These are phyloP conservation scores for Gerosis bhagava DNA, from an alignment of 2,888 invertebrate genomes.

Conservation along the genomic window DNA sequence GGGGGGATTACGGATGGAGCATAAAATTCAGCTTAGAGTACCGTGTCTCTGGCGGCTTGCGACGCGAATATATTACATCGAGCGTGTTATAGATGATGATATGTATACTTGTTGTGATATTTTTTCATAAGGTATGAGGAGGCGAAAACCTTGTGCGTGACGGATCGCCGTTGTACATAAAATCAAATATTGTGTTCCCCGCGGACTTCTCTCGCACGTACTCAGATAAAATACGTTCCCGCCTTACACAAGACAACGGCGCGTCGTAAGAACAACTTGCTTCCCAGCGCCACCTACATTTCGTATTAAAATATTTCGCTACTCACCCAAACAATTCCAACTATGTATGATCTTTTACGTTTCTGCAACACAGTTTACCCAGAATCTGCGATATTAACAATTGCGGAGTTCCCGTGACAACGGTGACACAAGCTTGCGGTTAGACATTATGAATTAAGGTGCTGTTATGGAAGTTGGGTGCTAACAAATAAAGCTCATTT, in stretches of 20 bases:
- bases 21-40: constrained; percentile 26
- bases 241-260: constrained; percentile 22
- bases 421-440: constrained; percentile 25
- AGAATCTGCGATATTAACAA: constrained; percentile 7
- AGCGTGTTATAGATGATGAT: constrained; percentile 20
- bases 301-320: constrained; percentile 50
- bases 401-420: constrained; percentile 6
- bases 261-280: constrained; percentile 31
- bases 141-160: constrained; percentile 47
- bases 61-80: constrained; percentile 25
- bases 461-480: constrained; percentile 11
- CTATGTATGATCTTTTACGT: constrained; percentile 26
- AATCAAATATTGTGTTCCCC: constrained; percentile 58
- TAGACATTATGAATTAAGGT: constrained; percentile 16
- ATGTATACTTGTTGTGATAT: constrained; percentile 24
- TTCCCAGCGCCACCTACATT: constrained; percentile 44
- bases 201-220: constrained; percentile 23
- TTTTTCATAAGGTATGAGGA: constrained; percentile 43
- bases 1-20: constrained; percentile 22
- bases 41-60: constrained; percentile 9
- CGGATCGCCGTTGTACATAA: constrained; percentile 57
- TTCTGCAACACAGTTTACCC: constrained; percentile 12
- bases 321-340: constrained; percentile 30
- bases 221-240: constrained; percentile 6
- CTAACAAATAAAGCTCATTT: constrained; percentile 66